A percentile compares a stretch with the other conserved stretches of the same genome.
Evolutionary conservation across 1,140 invertebrate genomes (phyloP).

Genomic region (Physella acuta): DNA sequence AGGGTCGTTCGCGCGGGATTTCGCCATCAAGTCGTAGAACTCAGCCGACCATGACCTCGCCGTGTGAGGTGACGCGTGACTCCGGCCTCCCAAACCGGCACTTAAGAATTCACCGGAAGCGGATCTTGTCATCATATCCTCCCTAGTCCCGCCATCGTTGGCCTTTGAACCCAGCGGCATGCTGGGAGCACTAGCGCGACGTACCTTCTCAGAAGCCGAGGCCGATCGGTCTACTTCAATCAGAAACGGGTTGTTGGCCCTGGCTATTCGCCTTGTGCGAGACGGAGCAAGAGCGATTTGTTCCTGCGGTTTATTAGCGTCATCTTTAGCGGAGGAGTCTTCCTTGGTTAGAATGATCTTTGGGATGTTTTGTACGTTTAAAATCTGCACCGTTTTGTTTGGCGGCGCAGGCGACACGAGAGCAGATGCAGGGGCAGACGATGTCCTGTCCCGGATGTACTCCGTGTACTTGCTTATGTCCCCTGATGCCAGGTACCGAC

Average conservation of each 20-base stretch:
- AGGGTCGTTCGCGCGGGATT: too few species aligned
- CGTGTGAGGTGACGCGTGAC: too few species aligned
- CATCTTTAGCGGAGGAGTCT: not conserved
- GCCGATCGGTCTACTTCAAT: not conserved
- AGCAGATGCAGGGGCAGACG: too few species aligned
- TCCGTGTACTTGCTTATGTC: too few species aligned
- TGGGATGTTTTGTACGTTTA: not conserved
- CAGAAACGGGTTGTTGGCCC: constrained; percentile 13
- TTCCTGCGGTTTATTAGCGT: not conserved
- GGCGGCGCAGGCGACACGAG: too few species aligned
- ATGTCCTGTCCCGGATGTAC: too few species aligned
- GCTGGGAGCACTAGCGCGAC: not conserved
- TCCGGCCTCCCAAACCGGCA: not conserved
- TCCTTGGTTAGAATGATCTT: constrained; percentile 6
- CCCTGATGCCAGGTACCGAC: too few species aligned
- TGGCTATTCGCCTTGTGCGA: not conserved
- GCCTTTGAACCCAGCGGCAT: not conserved
- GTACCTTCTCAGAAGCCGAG: not conserved
- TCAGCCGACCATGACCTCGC: constrained; percentile 9
- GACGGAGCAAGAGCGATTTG: not conserved
- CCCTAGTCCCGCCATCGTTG: not conserved
- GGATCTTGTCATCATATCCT: constrained; percentile 1
- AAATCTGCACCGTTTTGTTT: not conserved
- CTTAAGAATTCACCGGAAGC: not conserved
- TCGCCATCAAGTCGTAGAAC: constrained; percentile 2